Percentiles rank a stretch among this genome's conserved stretches.
These are phyloP conservation scores for Callionymus lyra DNA, from an alignment of 2,113 vertebrate species.

Conservation along the genomic window DNA sequence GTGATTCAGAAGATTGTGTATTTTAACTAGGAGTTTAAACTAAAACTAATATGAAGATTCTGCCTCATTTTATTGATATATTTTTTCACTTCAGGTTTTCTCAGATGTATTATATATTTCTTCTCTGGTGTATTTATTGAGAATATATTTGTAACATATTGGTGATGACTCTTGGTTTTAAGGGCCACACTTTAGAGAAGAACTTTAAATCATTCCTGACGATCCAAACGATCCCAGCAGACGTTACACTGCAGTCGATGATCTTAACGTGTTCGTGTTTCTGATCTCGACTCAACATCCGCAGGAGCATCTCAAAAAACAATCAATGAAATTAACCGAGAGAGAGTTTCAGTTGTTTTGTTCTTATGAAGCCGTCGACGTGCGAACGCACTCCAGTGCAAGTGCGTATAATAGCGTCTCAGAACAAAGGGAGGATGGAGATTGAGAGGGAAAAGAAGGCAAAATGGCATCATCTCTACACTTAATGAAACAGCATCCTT, in stretches of 20 bases:
- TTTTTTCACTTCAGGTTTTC: too few relatives aligned
- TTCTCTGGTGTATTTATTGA: too few relatives aligned
- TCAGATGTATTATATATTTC: too few relatives aligned
- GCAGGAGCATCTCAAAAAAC: conserved; percentile 41
- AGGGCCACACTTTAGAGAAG: not conserved
- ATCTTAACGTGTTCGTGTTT: too few relatives aligned
- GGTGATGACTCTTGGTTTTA: too few relatives aligned
- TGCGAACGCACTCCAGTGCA: conserved; percentile 67
- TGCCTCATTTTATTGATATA: too few relatives aligned
- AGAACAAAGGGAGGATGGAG: conserved; percentile 65
- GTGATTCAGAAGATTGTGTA: too few relatives aligned
- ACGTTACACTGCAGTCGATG: too few relatives aligned
- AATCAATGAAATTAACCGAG: conserved; percentile 58
- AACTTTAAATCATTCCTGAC: conserved; percentile 56
- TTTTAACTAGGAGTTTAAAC: too few relatives aligned
- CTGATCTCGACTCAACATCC: conserved; percentile 62
- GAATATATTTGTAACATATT: too few relatives aligned
- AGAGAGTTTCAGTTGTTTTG: conserved; percentile 59
- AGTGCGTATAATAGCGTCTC: conserved; percentile 62
- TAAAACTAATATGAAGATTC: too few relatives aligned
- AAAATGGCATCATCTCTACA: conserved; percentile 85
- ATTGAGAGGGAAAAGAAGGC: conserved; percentile 58
- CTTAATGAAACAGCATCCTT: conserved; percentile 98
- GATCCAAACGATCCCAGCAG: conserved; percentile 63
- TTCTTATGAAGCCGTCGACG: conserved; percentile 58